Evolutionary conservation across 2,113 vertebrate species (phyloP), one percentile per base, ranked within the genome.

Genomic region (Theristicus caerulescens): DNA sequence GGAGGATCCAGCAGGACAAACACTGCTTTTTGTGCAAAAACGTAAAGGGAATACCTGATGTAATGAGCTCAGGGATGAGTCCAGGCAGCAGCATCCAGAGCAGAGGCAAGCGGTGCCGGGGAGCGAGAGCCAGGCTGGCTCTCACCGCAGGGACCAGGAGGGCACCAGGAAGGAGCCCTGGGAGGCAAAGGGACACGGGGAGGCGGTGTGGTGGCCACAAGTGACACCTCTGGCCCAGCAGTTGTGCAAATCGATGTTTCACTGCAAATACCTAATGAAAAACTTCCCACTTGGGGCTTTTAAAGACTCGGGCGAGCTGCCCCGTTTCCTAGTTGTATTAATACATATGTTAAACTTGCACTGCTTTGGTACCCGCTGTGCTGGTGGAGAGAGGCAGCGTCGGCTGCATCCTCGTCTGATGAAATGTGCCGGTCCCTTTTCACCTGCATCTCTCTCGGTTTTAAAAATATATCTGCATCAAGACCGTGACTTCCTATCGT

Each of bases 81-180:
- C 31, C 58, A 49, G n/a, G 64, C 58, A 81, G 47, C 69, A 82
- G 38, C 61, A 64, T 1, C 20, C 3, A 0, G 51, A 86, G 67
- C 7, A 51, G 46, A 83, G 46, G 25, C 34, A 42, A 65, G 51
- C 0, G 2, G 2, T 21, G 34, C 71, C 2, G 2, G 44, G n/a
- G 38, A 51, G 13, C 0, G 0, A 78, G 31, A 74, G 6, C n/a
- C 36, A 5, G 65, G 16, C 18, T 3, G 21, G 7, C 4, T 83
- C 10, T 34, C 34, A 14, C 46, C 2, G 0, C 1, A 0, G 29
- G n/a, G 16, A 24, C 32, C 5, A 19, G 29, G 52, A 49, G 13
- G 10, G 31, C 31, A 51, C 46, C 26, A 31, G 49, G 19, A 58
- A 81, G 24, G 58, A 69, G 64, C 27, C n/a, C 17, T 44, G 29